Percentiles rank a stretch among this genome's conserved stretches.
These are phyloP conservation scores for Oreochromis niloticus DNA, from an alignment of 2,113 vertebrate genomes.

Conservation along the genomic window DNA sequence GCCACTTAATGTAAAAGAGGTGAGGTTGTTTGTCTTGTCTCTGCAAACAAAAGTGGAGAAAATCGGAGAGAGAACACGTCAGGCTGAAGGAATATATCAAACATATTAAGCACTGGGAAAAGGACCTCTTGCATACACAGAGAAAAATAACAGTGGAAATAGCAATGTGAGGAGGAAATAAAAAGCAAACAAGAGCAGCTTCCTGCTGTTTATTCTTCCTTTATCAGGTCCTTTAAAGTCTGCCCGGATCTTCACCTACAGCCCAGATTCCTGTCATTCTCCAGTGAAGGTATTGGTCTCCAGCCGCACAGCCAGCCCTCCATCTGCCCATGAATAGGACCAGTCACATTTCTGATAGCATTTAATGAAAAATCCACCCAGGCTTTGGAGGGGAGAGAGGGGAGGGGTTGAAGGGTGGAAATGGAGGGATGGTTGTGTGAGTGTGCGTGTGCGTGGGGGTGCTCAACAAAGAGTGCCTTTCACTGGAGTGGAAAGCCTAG, in stretches of 20 bases:
- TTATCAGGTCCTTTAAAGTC: not conserved
- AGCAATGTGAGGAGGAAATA: not conserved
- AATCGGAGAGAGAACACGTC: not conserved
- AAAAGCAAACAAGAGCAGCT: not conserved
- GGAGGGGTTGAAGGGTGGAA: not conserved
- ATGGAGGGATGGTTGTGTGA: not conserved
- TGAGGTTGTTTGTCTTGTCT: not conserved
- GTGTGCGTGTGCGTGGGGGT: not conserved
- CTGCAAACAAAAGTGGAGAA: conserved; percentile 3
- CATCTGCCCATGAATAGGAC: conserved; percentile 60
- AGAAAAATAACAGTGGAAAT: not conserved
- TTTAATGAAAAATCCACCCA: conserved; percentile 64
- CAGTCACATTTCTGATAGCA: conserved; percentile 67
- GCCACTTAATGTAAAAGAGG: not conserved
- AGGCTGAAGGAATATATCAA: not conserved
- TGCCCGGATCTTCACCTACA: conserved; percentile 17
- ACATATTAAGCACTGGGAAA: not conserved
- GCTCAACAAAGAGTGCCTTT: conserved; percentile 66
- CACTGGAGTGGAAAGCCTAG: conserved; percentile 54
- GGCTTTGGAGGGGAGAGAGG: not conserved
- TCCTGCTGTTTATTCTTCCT: not conserved
- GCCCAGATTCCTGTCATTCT: conserved; percentile 60
- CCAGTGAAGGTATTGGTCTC: conserved; percentile 43
- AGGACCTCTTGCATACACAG: not conserved
- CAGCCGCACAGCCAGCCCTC: conserved; percentile 40